Evolutionary conservation across 2,888 invertebrate genomes (phyloP).

Genomic region (Apamea anceps): DNA sequence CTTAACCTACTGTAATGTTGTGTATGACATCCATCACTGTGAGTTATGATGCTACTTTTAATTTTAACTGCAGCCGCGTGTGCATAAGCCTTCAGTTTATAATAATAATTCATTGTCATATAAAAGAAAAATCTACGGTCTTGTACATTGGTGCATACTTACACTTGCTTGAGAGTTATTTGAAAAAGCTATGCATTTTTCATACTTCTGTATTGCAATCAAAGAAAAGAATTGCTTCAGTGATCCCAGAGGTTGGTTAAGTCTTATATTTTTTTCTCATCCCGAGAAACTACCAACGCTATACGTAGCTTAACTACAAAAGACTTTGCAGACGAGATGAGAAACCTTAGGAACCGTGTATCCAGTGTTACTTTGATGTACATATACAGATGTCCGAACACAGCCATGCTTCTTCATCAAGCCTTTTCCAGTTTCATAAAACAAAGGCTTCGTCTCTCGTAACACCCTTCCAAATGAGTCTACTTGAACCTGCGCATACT

Average conservation of each 20-base stretch:
- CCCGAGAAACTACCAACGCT: conserved; percentile 6
- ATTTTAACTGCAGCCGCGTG: background rate
- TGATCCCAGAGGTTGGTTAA: conserved; percentile 25
- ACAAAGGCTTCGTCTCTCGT: conserved; percentile 66
- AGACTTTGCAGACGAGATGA: conserved; percentile 39
- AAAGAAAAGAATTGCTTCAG: conserved; percentile 33
- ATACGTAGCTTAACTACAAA: conserved; percentile 40
- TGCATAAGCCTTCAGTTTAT: background rate
- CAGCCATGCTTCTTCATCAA: conserved; percentile 72
- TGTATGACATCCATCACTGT: background rate
- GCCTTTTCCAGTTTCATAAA: conserved; percentile 72
- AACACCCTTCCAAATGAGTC: conserved; percentile 64
- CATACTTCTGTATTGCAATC: conserved; percentile 29
- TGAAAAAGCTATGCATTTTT: conserved; percentile 11
- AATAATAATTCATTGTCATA: background rate
- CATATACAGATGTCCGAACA: conserved; percentile 36
- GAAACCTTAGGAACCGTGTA: conserved; percentile 26
- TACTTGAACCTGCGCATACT: conserved; percentile 38
- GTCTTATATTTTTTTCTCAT: conserved; percentile 26
- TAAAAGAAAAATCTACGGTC: background rate
- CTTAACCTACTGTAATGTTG: conserved; percentile 14
- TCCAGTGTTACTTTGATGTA: conserved; percentile 17
- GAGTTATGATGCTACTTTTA: background rate
- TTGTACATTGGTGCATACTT: background rate
- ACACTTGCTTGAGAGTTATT: conserved; percentile 17